Evolutionary conservation across 2,113 vertebrate genomes (phyloP).

Genomic region (Cinclus cinclus): DNA sequence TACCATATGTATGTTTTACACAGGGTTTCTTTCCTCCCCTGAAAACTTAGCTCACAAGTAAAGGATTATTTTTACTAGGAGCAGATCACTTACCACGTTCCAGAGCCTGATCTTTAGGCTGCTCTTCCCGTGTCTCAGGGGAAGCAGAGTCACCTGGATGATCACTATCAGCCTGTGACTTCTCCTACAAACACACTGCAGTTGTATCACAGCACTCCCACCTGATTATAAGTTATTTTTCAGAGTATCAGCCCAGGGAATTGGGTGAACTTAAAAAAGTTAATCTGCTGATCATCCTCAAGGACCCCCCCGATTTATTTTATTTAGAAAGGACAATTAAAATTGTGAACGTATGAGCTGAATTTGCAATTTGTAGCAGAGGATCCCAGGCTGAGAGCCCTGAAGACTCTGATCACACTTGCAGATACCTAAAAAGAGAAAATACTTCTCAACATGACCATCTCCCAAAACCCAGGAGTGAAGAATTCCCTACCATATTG

Average conservation of each 20-base stretch:
- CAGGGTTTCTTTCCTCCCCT: not conserved
- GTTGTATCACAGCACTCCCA: not conserved
- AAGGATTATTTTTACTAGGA: not conserved
- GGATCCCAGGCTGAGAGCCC: not conserved
- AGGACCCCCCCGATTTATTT: not conserved
- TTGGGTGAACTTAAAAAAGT: not conserved
- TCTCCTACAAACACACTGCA: not conserved
- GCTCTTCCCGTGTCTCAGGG: not conserved
- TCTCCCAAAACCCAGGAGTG: not conserved
- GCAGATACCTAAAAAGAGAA: not conserved
- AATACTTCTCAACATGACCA: not conserved
- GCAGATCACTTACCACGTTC: not conserved
- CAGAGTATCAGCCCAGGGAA: not conserved
- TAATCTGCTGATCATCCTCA: not conserved
- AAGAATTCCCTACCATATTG: not conserved
- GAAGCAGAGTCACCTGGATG: not conserved
- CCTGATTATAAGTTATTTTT: rapidly evolving
- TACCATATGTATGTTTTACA: not conserved
- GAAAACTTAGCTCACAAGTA: not conserved
- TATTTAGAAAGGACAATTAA: not conserved
- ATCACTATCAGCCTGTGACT: not conserved
- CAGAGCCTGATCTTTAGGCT: not conserved
- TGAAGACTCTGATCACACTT: not conserved
- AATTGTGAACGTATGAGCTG: not conserved
- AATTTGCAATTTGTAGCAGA: not conserved